Base-by-base conservation (phyloP, 2,113 vertebrate genomes). In the Menidia beryllina region DNA sequence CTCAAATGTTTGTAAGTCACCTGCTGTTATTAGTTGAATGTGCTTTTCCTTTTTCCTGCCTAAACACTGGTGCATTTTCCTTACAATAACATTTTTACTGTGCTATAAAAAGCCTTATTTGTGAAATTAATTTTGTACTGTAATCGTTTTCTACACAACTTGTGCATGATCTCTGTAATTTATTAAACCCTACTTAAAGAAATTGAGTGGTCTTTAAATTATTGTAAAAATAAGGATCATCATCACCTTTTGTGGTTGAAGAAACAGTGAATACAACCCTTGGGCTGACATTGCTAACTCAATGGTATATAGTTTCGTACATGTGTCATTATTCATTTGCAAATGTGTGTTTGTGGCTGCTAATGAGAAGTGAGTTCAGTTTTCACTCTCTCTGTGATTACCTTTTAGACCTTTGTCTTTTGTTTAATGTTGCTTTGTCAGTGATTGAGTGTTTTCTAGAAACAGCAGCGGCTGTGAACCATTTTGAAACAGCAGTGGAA, bases 101-200 rank as follows among this genome's bases (percentile, higher is more conserved):
- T 93, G 92, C 93, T 94, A 75, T 83, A 89, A 78, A 89, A 89
- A 94, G 90, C 81, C 81, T 91, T 91, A 82, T 94, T 79, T 91
- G 87, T 94, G 91, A 90, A 90, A 87, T 94, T 82, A 48, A 78
- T 90, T 94, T 92, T 93, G 83, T 93, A 93, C 92, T 95, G 92
- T 96, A 93, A 93, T 89, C 79, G 81, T 93, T 96, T 96, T 96
- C 92, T 95, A 95, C 92, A 95, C 94, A 92, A 92, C 91, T 92
- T 94, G 91, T 82, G 96, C 96, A 97, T 97, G 96, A 93, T 89
- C 88, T 89, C 88, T 93, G 96, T 99, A 97, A 98, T 97, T 98
- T 98, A 98, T 98, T 98, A 98, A 98, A 97, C 93, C 91, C 94
- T 94, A 86, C 91, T 94, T 93, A 95, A 94, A 95, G 90, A 94